phyloP scores from a whole-genome alignment of 2,113 vertebrate genomes.

The Trogon melanurus region DNA sequence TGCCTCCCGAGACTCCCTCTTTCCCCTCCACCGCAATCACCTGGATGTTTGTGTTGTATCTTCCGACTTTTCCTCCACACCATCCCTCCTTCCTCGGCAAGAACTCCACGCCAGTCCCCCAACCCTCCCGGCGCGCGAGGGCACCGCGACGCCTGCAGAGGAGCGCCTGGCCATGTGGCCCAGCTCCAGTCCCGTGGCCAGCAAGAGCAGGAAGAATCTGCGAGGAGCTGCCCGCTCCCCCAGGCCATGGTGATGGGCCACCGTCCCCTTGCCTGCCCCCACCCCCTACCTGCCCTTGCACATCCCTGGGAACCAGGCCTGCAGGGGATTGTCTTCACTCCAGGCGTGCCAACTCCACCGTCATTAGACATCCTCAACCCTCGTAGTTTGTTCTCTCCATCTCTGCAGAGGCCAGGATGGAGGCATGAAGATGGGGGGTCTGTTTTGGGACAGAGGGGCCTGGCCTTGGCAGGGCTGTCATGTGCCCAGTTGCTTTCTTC shows the following conservation, averaged over 20 bases:
- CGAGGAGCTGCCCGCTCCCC: conserved; percentile 43
- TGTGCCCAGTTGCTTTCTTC: not conserved
- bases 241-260: not conserved
- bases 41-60: conserved; percentile 83
- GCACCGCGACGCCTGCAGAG: conserved; percentile 47
- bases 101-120: conserved; percentile 68
- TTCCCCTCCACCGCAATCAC: conserved; percentile 71
- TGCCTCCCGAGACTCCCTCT: conserved; percentile 76
- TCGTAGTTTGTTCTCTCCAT: not conserved
- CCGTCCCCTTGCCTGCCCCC: not conserved
- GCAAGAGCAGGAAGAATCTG: conserved; percentile 62
- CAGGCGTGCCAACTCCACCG: not conserved
- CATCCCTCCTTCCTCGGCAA: conserved; percentile 79
- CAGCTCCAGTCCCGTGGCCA: conserved; percentile 41
- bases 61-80: conserved; percentile 76
- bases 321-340: not conserved
- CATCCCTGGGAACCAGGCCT: not conserved
- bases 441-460: not conserved
- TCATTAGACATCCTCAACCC: not conserved
- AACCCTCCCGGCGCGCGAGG: conserved; percentile 13
- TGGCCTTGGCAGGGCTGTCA: not conserved
- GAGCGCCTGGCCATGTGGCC: conserved; percentile 18
- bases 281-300: not conserved
- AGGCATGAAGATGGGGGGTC: not conserved
- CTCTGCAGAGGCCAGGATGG: not conserved